Evolutionary conservation across 2,888 invertebrate genomes (phyloP).

Genomic region (Melanophora roralis): DNA sequence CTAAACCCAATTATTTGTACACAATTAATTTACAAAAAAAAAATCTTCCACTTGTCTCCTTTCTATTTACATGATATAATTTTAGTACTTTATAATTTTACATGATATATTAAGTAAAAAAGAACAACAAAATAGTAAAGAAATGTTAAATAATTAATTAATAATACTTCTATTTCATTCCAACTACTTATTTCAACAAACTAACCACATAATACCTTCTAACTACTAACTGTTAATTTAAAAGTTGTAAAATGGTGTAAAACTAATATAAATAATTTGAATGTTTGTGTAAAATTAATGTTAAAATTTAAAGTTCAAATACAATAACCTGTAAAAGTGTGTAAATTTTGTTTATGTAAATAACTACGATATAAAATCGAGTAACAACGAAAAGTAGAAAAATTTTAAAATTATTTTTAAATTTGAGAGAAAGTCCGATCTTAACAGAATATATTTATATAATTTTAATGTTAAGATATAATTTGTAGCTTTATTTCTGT

Average conservation of each 20-base stretch:
- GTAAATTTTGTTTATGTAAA: neutral
- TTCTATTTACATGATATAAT: neutral
- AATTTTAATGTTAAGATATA: too few relatives aligned
- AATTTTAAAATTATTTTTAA: too few relatives aligned
- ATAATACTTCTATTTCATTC: neutral
- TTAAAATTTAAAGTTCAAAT: neutral
- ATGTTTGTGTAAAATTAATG: constrained; percentile 26
- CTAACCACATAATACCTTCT: neutral
- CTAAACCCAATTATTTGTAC: neutral
- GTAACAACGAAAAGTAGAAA: too few relatives aligned
- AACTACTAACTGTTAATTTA: neutral
- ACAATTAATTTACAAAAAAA: neutral
- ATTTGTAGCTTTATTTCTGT: too few relatives aligned
- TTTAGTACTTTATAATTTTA: neutral
- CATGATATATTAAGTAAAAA: neutral
- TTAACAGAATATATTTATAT: too few relatives aligned
- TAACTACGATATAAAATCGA: neutral
- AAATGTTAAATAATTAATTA: neutral
- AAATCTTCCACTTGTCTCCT: neutral
- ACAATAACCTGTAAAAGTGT: neutral
- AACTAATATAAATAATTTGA: constrained; percentile 3
- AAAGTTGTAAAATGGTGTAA: constrained; percentile 25
- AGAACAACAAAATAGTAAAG: too few relatives aligned
- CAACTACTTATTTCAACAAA: neutral
- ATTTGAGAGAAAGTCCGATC: too few relatives aligned